phyloP scores from a whole-genome alignment of 2,113 vertebrate species.

The Anthoscopus minutus region DNA sequence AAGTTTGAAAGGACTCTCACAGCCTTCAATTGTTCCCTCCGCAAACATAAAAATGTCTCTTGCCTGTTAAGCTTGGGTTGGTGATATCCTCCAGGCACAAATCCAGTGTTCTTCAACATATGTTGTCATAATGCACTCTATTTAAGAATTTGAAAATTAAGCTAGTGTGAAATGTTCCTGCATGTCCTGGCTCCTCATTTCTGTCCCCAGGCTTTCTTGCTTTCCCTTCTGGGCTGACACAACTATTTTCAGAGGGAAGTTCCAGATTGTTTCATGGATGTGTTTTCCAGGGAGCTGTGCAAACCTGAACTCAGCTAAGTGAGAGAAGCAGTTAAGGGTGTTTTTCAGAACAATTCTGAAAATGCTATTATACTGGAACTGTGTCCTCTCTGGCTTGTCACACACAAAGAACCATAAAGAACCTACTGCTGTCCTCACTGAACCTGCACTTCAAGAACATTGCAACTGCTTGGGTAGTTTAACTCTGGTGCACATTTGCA shows the following conservation, averaged over 20 bases:
- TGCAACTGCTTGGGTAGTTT: background rate
- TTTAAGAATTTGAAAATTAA: background rate
- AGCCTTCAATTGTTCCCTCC: background rate
- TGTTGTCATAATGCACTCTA: background rate
- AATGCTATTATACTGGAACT: background rate
- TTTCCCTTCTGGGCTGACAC: background rate
- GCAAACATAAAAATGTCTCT: background rate
- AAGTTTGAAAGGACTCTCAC: background rate
- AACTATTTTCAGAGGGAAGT: background rate
- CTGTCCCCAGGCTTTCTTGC: background rate
- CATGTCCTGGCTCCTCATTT: background rate
- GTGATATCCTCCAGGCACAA: background rate
- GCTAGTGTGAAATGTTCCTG: background rate
- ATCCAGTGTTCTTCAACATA: background rate
- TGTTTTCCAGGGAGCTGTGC: background rate
- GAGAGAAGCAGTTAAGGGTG: background rate
- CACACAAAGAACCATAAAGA: background rate
- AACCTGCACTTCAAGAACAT: background rate
- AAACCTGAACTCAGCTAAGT: background rate
- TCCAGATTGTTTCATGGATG: background rate
- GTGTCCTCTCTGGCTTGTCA: background rate
- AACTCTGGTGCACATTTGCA: background rate
- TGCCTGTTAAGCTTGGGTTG: background rate
- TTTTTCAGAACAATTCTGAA: background rate
- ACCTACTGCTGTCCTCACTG: background rate